Evolutionary conservation across 2,797 vertebrate genomes (phyloP).

Genomic region (Gallinago stenura): DNA sequence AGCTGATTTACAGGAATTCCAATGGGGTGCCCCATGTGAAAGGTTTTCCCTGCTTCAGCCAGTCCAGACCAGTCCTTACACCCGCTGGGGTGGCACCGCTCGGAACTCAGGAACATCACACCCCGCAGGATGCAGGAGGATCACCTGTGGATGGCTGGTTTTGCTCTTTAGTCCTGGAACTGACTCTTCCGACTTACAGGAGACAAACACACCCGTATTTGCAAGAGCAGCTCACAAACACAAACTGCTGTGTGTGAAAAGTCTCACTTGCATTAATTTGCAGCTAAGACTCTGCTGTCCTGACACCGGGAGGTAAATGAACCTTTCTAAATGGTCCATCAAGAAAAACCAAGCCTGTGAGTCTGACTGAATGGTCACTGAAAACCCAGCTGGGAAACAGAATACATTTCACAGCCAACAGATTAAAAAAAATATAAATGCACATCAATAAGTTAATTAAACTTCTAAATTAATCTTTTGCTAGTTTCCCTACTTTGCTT

Average conservation of each 20-base stretch:
- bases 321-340: neutral
- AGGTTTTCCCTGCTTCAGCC: neutral
- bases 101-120: neutral
- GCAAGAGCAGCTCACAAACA: neutral
- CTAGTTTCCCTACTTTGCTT: neutral
- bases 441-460: neutral
- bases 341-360: neutral
- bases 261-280: neutral
- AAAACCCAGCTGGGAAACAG: neutral
- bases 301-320: neutral
- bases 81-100: neutral
- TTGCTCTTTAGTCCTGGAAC: neutral
- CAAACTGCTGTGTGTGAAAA: no score
- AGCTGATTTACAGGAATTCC: neutral
- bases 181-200: neutral
- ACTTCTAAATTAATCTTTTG: neutral
- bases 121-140: neutral
- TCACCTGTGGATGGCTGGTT: neutral
- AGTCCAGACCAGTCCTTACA: neutral
- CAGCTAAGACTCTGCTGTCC: neutral
- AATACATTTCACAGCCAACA: neutral
- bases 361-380: neutral
- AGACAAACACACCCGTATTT: rapidly evolving
- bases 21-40: rapidly evolving
- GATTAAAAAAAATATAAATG: neutral